Evolutionary conservation across 2,888 invertebrate genomes (phyloP), one percentile per base, ranked within the genome.

Genomic region (Coenonympha glycerion): DNA sequence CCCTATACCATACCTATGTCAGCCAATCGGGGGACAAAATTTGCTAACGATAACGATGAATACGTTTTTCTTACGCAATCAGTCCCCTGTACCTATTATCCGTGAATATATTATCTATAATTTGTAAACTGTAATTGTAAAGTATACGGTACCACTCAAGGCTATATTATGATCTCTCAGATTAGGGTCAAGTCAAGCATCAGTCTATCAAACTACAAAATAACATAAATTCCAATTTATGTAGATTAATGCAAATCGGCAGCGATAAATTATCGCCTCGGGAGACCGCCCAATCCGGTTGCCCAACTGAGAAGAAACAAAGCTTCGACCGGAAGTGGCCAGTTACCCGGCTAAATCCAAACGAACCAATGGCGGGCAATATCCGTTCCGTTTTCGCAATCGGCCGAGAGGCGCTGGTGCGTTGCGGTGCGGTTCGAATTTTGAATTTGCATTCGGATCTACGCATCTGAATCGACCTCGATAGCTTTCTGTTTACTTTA

Each of bases 361-460:
- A 86, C 80, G 72, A 77, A 73, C 78, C 79, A 82, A 84, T 78
- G 79, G 74, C 81, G 73, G 74, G 80, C 82, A 78, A 84, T 85
- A 84, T 87, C 87, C 87, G 87, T 83, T 86, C 84, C 70, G 80
- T 76, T 87, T 87, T 86, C 85, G 87, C 87, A 87, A 86, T 70
- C 72, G 33, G 45, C 34, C 45, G 45, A 68, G 73, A 67, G 68
- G 80, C 81, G 79, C 73, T 80, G 76, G 73, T 71, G 78, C 80
- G 81, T 79, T 77, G 68, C 76, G 68, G 65, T 70, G 72, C 73
- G 71, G 66, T 72, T 65, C 67, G 61, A 72, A 73, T 71, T 73
- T 65, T 57, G 66, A 71, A 58, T 59, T 53, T 49, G 56, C 59
- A 52, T 57, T 70, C 67, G 73, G 73, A 71, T 69, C 58, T 65